phyloP scores from a whole-genome alignment of 2,888 invertebrate species.

The Leistus spinibarbis region DNA sequence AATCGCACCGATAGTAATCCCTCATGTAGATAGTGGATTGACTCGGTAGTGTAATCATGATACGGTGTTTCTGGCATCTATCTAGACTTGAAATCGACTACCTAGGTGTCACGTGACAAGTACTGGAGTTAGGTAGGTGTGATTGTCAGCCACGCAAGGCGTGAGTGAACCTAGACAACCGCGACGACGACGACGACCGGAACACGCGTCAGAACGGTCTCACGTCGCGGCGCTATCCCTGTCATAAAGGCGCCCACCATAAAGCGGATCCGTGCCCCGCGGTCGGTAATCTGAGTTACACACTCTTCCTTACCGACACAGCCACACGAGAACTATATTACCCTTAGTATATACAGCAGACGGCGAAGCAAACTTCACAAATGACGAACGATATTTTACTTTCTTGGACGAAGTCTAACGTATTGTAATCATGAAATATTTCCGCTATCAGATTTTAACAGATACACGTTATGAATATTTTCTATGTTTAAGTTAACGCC shows the following conservation, averaged over 20 bases:
- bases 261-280: conserved; percentile 27
- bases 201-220: background rate
- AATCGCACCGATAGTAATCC: no score
- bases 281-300: conserved; percentile 4
- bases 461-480: no score
- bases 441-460: no score
- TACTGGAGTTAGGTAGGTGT: background rate
- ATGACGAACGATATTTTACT: background rate
- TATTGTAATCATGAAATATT: no score
- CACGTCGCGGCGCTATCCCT: conserved; percentile 17
- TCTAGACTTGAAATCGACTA: background rate
- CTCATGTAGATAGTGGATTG: no score
- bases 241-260: conserved; percentile 23
- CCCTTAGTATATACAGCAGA: background rate
- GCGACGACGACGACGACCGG: background rate
- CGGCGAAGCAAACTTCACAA: background rate
- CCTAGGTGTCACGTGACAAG: background rate
- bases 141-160: background rate
- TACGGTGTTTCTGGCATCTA: background rate
- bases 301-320: background rate
- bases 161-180: background rate
- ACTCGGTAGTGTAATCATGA: background rate
- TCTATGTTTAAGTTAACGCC: no score
- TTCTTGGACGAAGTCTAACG: no score
- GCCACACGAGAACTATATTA: conserved; percentile 25